phyloP scores from a whole-genome alignment of 2,797 vertebrate genomes.

The Platalea minor region DNA sequence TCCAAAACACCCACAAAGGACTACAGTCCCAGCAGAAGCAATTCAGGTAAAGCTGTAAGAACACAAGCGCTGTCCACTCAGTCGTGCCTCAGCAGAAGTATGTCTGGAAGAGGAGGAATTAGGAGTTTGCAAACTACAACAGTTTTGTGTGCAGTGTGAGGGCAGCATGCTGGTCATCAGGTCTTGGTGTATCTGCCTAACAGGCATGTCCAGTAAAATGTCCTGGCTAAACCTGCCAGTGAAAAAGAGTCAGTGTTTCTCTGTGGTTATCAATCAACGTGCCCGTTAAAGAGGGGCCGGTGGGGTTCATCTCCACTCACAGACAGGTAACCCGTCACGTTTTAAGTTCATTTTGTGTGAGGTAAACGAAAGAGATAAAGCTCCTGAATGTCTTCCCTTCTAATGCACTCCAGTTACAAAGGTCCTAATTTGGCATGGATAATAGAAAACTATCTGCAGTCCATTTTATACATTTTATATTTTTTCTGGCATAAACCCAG shows the following conservation, averaged over 20 bases:
- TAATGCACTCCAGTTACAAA: neutral
- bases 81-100: neutral
- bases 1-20: constrained; percentile 36
- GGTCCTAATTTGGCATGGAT: neutral
- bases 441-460: neutral
- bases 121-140: neutral
- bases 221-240: neutral
- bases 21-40: constrained; percentile 8
- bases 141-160: neutral
- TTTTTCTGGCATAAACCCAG: neutral
- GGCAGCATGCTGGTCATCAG: neutral
- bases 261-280: neutral
- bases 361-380: neutral
- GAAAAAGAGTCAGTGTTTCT: neutral
- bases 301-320: neutral
- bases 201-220: neutral
- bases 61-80: neutral
- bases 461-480: neutral
- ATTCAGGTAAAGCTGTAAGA: neutral
- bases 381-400: neutral
- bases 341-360: neutral
- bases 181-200: neutral
- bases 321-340: neutral
- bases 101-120: neutral
- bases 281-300: neutral